Conservation (phyloP, 2,113 vertebrate species). For the Brachyistius frenatus region DNA sequence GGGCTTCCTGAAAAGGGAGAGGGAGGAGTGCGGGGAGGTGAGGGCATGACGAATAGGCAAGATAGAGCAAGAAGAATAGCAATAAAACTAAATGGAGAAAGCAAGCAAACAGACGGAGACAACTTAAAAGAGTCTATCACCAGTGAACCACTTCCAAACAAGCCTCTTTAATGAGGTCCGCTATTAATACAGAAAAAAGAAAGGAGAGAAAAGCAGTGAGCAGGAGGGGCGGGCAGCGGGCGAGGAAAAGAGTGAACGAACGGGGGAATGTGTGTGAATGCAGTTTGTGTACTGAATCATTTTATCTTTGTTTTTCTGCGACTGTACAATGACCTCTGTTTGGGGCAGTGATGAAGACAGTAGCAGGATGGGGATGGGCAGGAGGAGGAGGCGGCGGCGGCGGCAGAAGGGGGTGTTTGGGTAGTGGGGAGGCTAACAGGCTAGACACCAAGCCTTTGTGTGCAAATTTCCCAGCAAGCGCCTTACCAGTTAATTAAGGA, state of each 20-base stretch:
- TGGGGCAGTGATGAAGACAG: conserved; percentile 62
- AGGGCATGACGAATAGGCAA: conserved; percentile 65
- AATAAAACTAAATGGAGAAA: conserved; percentile 70
- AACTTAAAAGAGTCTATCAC: conserved; percentile 83
- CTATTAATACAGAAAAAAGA: conserved; percentile 73
- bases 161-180: conserved; percentile 88
- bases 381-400: conserved; percentile 41
- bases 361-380: conserved; percentile 58
- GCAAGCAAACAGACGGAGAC: conserved; percentile 61
- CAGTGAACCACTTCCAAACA: conserved; percentile 89
- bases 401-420: conserved; percentile 69
- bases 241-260: conserved; percentile 57
- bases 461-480: conserved; percentile 97
- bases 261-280: conserved; percentile 64
- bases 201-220: conserved; percentile 39
- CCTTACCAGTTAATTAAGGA: conserved; percentile 96
- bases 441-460: conserved; percentile 92
- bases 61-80: conserved; percentile 66
- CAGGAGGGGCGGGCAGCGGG: conserved; percentile 45
- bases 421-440: conserved; percentile 73
- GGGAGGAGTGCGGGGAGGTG: conserved; percentile 47
- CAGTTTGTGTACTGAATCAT: conserved; percentile 72
- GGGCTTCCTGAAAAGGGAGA: conserved; percentile 73
- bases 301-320: conserved; percentile 75
- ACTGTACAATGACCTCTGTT: conserved; percentile 77